phyloP scores from a whole-genome alignment of 2,797 vertebrate genomes.

The Spheniscus humboldti region DNA sequence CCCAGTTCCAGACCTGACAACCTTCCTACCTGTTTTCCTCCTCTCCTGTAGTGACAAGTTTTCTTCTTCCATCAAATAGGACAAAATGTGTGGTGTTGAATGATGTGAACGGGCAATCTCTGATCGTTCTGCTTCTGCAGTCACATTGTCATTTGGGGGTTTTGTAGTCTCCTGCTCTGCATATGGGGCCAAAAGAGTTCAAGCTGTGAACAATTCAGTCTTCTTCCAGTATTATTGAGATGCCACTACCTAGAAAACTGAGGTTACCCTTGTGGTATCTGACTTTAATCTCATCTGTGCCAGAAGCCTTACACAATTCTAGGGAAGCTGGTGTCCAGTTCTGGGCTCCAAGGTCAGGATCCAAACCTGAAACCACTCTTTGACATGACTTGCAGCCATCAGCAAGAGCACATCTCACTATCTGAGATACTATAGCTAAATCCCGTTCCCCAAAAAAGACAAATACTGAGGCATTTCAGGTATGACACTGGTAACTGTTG shows the following conservation, averaged over 20 bases:
- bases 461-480: neutral
- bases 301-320: neutral
- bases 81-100: neutral
- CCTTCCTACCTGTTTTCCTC: neutral
- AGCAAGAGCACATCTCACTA: neutral
- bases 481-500: neutral
- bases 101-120: neutral
- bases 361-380: neutral
- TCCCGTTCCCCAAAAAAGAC: neutral
- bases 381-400: neutral
- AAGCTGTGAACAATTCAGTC: neutral
- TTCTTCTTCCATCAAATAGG: neutral
- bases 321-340: neutral
- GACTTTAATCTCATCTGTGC: neutral
- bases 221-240: neutral
- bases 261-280: neutral
- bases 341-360: neutral
- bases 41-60: neutral
- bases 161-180: neutral
- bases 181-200: neutral
- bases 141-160: neutral
- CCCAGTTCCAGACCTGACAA: neutral
- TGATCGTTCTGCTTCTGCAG: neutral
- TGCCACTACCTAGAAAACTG: neutral
- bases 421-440: neutral